Evolutionary conservation across 2,797 vertebrate genomes (phyloP), one percentile per base, ranked within the genome.

Genomic region (Eidolon dupreanum): DNA sequence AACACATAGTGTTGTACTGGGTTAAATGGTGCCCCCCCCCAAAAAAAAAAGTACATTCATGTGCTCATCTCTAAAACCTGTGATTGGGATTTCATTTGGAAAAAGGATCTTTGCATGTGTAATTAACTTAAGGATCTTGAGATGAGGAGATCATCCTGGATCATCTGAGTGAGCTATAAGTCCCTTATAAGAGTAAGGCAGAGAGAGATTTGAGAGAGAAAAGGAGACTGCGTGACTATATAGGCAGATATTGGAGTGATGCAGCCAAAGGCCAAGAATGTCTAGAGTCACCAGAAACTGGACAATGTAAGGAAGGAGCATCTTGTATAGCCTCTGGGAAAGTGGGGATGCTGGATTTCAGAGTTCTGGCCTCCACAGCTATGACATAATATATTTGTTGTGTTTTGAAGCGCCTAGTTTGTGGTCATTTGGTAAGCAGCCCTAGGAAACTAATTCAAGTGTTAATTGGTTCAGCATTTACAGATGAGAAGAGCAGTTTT

Each of bases 251-350:
- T 0, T 2, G 1, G 46, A 77, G n/a, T 26, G 38, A 8, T 22
- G 6, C 8, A 5, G 8, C 41, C 31, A 31, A 5, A 1, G n/a
- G 31, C 41, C 8, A 1, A 43, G 26, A 22, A 8, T 1, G 5
- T 1, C 4, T 10, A 19, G 53, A 38, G 24, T 26, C 2, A 1
- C 8, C 17, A 10, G 24, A 33, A 12, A 55, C n/a, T 8, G 3
- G 33, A 26, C 13, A 12, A n/a, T 41, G 19, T 28, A 9, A 33
- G n/a, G 11, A 38, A 2, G 20, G 16, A 6, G 4, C 41, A 7
- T 3, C 8, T 3, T 1, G 0, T 16, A 1, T 7, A 68, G 2
- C 33, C 11, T n/a, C 22, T 13, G 0, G 46, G 26, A 7, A 15
- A 12, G 3, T 11, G 5, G 9, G 16, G 22, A 6, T 55, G 59